Evolutionary conservation across 1,140 invertebrate species (phyloP), one percentile per base, ranked within the genome.

Genomic region (Panagrolaimus sp.): DNA sequence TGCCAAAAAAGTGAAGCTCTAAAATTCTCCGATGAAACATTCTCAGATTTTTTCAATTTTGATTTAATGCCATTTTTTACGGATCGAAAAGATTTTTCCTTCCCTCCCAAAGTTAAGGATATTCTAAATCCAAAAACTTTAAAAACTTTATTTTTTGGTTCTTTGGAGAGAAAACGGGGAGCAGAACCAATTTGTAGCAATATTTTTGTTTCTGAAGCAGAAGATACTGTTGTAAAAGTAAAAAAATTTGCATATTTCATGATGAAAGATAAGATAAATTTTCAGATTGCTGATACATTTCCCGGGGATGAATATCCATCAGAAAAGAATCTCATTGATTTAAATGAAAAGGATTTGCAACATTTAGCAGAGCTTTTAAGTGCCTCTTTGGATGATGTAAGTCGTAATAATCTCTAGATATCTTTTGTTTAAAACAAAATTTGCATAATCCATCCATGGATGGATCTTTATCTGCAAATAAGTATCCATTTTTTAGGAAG

Each of bases 301-400:
- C 10, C 52, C 12, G 10, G 10, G 14, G 12, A 26, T 8, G 21
- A 21, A n/a, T 58, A 58, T 21, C n/a, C 52, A 12, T 12, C 15
- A 58, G 52, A 58, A 14, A 21, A 21, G 28, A 26, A 58, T 58
- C 28, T 58, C 10, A 58, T 58, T 26, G 52, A 58, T 3, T 58
- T 58, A 58, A 26, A 21, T 12, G 28, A 58, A 24, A 28, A 58
- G 17, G 28, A 58, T 21, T 28, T 58, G 12, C 4, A 26, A 21
- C 52, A 58, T 24, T 28, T 58, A 10, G 52, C 21, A 26, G 52
- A 58, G 28, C 52, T 58, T 4, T 4, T 58, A 26, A 28, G 21
- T 17, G 28, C 21, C 17, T 1, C 52, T 5, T 21, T 58, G 21
- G 52, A 58, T 2, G 28, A 14, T 58, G 32, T 38, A 7, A 38